phyloP scores from a whole-genome alignment of 53 echinoderm and acorn worm species.

The Luidia sarsii region DNA sequence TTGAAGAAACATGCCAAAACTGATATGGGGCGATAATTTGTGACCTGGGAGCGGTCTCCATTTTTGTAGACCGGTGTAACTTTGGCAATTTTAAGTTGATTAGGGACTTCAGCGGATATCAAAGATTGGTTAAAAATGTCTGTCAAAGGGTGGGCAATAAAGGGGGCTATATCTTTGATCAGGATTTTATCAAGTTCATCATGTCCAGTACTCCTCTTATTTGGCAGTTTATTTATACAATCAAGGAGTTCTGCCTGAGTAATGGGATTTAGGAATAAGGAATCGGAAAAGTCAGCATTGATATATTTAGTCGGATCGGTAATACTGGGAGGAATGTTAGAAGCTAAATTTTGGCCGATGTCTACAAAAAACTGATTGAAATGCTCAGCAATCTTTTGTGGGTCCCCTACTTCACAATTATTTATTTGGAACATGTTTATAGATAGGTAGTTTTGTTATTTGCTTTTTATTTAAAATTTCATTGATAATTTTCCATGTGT shows the following conservation, averaged over 20 bases:
- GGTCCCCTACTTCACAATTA: neutral
- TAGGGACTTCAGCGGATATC: neutral
- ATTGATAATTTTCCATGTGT: too few species aligned
- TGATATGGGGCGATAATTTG: slow-evolving; percentile 19
- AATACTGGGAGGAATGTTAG: neutral
- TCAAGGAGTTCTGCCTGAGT: slow-evolving; percentile 28
- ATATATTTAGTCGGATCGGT: neutral
- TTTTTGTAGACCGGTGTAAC: neutral
- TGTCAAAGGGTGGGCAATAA: neutral
- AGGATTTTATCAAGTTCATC: slow-evolving; percentile 8
- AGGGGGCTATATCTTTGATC: slow-evolving; percentile 4
- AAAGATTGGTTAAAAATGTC: slow-evolving; percentile 2
- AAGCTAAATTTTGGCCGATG: too few species aligned
- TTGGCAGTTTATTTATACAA: slow-evolving; percentile 6
- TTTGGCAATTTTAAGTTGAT: slow-evolving; percentile 8
- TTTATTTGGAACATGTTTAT: neutral
- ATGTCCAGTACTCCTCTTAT: slow-evolving; percentile 16
- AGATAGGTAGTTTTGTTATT: neutral
- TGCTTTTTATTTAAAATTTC: neutral
- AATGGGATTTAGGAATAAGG: neutral
- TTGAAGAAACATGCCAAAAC: slow-evolving; percentile 13
- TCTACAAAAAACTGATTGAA: too few species aligned
- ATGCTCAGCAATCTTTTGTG: neutral
- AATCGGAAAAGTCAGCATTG: slow-evolving; percentile 1
- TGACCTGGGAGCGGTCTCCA: neutral